A percentile compares a stretch with the other conserved stretches of the same genome.
phyloP scores from a whole-genome alignment of 2,888 invertebrate species.

The Folsomia candida region DNA sequence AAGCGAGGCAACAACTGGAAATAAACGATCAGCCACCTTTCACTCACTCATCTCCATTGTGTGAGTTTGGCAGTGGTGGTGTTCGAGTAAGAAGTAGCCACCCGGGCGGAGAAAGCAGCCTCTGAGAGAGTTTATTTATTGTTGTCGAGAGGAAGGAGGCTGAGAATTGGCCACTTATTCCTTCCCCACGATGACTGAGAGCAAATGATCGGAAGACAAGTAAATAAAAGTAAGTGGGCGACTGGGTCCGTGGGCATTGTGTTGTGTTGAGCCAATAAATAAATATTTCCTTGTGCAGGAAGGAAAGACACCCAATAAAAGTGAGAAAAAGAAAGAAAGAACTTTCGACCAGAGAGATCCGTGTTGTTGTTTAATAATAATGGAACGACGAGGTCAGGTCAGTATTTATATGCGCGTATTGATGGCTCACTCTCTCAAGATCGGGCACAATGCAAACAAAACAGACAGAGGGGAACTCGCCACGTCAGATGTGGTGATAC shows the following conservation, averaged over 20 bases:
- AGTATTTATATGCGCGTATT: neutral
- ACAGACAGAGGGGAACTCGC: neutral
- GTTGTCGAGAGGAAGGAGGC: constrained; percentile 4
- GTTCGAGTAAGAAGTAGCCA: too few relatives aligned
- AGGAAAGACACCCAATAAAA: neutral
- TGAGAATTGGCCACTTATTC: constrained; percentile 15
- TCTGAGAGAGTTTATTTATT: neutral
- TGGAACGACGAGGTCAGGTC: neutral
- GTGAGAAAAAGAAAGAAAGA: neutral
- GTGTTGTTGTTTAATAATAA: neutral
- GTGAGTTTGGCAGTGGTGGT: too few relatives aligned
- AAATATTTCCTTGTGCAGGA: neutral
- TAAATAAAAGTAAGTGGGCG: constrained; percentile 5
- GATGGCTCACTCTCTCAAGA: neutral
- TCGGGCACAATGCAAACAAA: neutral
- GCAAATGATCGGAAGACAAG: constrained; percentile 10
- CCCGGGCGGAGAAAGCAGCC: neutral
- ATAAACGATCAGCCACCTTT: neutral
- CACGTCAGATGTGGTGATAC: neutral
- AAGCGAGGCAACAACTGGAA: neutral
- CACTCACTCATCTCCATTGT: neutral
- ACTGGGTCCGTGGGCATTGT: neutral
- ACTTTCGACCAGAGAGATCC: too few relatives aligned
- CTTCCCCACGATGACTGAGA: neutral
- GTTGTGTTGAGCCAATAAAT: neutral